Base-by-base conservation (phyloP, 2,888 invertebrate genomes). In the Orchesellides sinensis region DNA sequence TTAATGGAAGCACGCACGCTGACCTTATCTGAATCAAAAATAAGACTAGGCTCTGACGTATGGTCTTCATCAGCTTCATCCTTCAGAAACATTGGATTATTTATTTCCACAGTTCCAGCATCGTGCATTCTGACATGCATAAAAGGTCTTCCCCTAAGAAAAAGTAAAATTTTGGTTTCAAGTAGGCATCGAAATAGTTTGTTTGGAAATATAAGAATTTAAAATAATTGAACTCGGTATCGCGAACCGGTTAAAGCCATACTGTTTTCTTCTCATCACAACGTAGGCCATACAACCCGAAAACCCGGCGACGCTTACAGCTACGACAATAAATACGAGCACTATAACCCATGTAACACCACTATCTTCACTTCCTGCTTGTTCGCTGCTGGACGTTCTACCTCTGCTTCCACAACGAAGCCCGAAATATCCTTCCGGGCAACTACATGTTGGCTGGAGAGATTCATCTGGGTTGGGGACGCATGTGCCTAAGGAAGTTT, bases 81-180 rank as follows among this genome's bases (percentile, higher is more conserved):
- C 75, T 92, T 92, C 88, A 95, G 92, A 90, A 95, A 96, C 93
- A 96, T 96, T 29, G 96, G 96, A 92, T 96, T 96, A 89, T 92
- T 94, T 89, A 95, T 95, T 92, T 95, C 96, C 89, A 96, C 95
- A 65, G 90, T 90, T 32, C 89, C 90, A 90, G 95, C 95, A 90
- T 96, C 96, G 80, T 95, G 92, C 89, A 96, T 93, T 12, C 96
- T 92, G 83, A 94, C 94, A 91, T 96, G 96, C 88, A 93, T 93
- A 90, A 96, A 96, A 68, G 94, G 92, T 86, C 92, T 91, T 2
- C 93, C 92, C 89, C 93, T 93, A 52, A 8, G 21, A 52, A 89
- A 88, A 66, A 83, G 80, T 40, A 1, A 29, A 49, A 85, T 35
- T 45, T 25, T 45, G 49, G 19, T 68, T 56, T 66, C 3, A 17